Evolutionary conservation across 2,113 vertebrate species (phyloP).

Genomic region (Cyprinodon tularosa): DNA sequence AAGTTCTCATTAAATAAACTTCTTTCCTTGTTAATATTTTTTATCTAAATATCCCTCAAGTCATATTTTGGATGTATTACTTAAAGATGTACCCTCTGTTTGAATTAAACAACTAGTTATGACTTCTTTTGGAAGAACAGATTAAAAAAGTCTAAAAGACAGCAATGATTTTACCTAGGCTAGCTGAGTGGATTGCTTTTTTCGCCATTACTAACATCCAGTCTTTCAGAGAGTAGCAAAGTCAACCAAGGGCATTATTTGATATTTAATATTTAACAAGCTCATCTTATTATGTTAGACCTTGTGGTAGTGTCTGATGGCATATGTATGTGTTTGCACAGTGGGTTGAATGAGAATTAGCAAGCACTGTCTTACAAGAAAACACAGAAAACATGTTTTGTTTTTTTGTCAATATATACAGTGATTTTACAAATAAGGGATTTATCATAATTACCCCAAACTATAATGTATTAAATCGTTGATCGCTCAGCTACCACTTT

Average conservation of each 20-base stretch:
- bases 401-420: conserved; percentile 55
- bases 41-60: not conserved
- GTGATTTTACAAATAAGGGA: conserved; percentile 64
- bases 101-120: not conserved
- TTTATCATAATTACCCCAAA: conserved; percentile 63
- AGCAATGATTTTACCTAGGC: conserved; percentile 7
- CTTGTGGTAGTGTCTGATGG: conserved; percentile 18
- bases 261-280: conserved; percentile 56
- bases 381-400: conserved; percentile 33
- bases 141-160: not conserved
- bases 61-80: not conserved
- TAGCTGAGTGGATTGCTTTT: conserved; percentile 17
- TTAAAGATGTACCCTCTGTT: not conserved
- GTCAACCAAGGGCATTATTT: conserved; percentile 52
- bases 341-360: conserved; percentile 2
- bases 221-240: conserved; percentile 26
- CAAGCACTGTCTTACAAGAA: conserved; percentile 28
- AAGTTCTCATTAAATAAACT: not conserved
- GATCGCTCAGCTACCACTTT: conserved; percentile 24
- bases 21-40: not conserved
- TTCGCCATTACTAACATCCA: conserved; percentile 24
- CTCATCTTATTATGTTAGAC: conserved; percentile 44
- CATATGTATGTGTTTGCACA: conserved; percentile 6
- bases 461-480: conserved; percentile 49
- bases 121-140: not conserved